Evolutionary conservation across 2,113 vertebrate genomes (phyloP), one percentile per base, ranked within the genome.

Genomic region (Hystrix brachyura): DNA sequence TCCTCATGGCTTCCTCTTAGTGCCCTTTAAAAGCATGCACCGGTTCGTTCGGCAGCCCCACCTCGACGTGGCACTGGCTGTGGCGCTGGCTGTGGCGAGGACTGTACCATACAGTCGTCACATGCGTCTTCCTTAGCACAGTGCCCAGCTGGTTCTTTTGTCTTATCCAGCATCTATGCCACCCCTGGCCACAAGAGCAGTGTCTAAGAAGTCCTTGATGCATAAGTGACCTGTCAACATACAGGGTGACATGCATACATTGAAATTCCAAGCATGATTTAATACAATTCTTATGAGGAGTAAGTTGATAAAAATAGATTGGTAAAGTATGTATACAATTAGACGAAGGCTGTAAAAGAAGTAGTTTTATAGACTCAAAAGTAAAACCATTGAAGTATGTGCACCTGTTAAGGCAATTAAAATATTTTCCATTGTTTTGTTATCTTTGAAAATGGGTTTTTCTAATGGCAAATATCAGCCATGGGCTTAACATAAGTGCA

Each of bases 361-460:
- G 14, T 23, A 27, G 7, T 64, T 95, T 87, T 87, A 90, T 27
- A 59, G 10, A 79, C 13, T 76, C 72, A 59, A 38, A 96, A 72
- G 17, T 91, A 94, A 90, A 84, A 65, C 11, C 38, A 94, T 76
- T 23, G 84, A 88, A 59, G 48, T 57, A 32, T 32, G 59, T 69
- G 65, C 59, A 89, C 51, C 48, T 82, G 3, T 76, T 60, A 89
- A 15, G 29, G 15, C 64, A 87, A 94, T 64, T 93, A 86, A 93
- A 82, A 94, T 62, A 55, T 87, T 96, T 90, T 79, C 25, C 29
- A 59, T 80, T 92, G 0, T 84, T 86, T 94, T 25, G 51, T 92
- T 92, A 65, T 32, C 67, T 93, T 96, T 69, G 76, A 46, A 72
- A 64, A 69, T 27, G 23, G 53, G 65, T 51, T 92, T 38, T 72